Evolutionary conservation across 2,113 vertebrate species (phyloP).

Genomic region (Macrotus californicus): DNA sequence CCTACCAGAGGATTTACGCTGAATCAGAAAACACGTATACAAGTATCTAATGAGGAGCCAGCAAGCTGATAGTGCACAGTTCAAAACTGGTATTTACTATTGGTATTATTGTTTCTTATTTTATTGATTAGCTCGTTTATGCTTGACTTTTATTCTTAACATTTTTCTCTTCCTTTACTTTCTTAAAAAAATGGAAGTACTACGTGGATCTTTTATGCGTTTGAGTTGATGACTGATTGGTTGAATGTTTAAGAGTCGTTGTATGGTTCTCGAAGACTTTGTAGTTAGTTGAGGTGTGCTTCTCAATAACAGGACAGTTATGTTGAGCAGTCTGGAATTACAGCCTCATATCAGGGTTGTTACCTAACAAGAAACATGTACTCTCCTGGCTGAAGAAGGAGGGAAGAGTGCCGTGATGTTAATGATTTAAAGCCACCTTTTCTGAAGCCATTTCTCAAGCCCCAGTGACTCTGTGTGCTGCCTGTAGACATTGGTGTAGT

Average conservation of each 20-base stretch:
- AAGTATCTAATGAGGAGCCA: not conserved
- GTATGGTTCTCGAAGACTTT: not conserved
- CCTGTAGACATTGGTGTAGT: not conserved
- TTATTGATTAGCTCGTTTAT: not conserved
- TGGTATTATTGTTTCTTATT: not conserved
- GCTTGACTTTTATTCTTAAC: not conserved
- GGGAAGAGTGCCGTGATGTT: not conserved
- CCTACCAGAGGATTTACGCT: not conserved
- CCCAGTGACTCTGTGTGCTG: not conserved
- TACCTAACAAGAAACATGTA: slow-evolving; percentile 40
- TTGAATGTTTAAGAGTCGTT: not conserved
- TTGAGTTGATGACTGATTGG: not conserved
- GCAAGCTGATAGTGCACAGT: not conserved
- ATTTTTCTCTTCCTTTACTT: not conserved
- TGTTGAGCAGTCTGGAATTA: not conserved
- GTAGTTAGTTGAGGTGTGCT: not conserved
- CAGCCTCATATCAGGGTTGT: not conserved
- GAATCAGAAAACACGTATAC: not conserved
- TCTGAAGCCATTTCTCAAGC: slow-evolving; percentile 24
- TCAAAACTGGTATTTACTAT: not conserved
- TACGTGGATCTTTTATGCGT: not conserved
- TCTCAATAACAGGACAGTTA: not conserved
- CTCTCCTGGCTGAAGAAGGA: not conserved
- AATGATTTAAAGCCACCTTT: slow-evolving; percentile 61
- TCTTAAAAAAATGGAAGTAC: not conserved